phyloP scores from a whole-genome alignment of 2,888 invertebrate genomes.

The Drosophila hawaiiensis region DNA sequence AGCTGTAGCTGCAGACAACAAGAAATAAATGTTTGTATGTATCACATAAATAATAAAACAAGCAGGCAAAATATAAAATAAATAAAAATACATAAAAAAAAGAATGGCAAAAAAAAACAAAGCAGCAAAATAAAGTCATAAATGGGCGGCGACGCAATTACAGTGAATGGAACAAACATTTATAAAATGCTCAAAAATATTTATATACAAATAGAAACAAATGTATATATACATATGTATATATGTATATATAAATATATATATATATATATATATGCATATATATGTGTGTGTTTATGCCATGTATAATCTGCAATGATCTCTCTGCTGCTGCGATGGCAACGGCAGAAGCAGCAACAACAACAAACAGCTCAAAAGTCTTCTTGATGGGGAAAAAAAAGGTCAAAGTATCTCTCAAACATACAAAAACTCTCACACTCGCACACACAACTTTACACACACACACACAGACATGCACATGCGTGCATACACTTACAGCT shows the following conservation, averaged over 20 bases:
- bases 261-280: background rate
- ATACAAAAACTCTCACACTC: slow-evolving; percentile 47
- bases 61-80: slow-evolving; percentile 23
- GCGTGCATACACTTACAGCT: slow-evolving; percentile 41
- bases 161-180: slow-evolving; percentile 23
- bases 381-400: slow-evolving; percentile 71
- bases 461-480: slow-evolving; percentile 15
- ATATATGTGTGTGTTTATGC: slow-evolving; percentile 19
- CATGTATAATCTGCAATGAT: slow-evolving; percentile 72
- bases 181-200: slow-evolving; percentile 18
- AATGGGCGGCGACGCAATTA: slow-evolving; percentile 29
- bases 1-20: slow-evolving; percentile 7
- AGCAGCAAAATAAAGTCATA: slow-evolving; percentile 42
- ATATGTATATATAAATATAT: background rate
- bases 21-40: slow-evolving; percentile 26
- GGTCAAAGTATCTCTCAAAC: slow-evolving; percentile 74
- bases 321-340: slow-evolving; percentile 48
- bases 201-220: background rate
- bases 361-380: slow-evolving; percentile 58
- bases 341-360: slow-evolving; percentile 26
- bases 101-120: slow-evolving; percentile 16
- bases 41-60: slow-evolving; percentile 14
- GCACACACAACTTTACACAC: slow-evolving; percentile 20
- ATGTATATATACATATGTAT: background rate
- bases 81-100: slow-evolving; percentile 17